A percentile compares a stretch with the other conserved stretches of the same genome.
These are phyloP conservation scores for Autographa pulchrina DNA, from an alignment of 2,888 invertebrate genomes.

Conservation along the genomic window DNA sequence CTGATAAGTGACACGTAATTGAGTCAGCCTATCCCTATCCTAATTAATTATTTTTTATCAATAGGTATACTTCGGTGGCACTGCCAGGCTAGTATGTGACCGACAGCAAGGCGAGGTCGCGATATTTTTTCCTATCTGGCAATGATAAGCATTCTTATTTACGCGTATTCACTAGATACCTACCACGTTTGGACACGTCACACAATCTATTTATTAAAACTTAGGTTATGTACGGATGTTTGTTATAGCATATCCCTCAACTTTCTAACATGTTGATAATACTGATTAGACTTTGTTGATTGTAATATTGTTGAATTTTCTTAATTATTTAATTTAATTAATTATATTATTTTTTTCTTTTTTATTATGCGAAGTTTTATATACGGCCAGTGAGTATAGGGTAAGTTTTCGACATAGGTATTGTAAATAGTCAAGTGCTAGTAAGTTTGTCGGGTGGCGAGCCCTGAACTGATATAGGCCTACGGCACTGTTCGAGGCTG, in stretches of 20 bases:
- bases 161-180: conserved; percentile 5
- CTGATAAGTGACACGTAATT: neutral
- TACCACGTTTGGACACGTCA: conserved; percentile 28
- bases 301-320: neutral
- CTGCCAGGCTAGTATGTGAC: conserved; percentile 31
- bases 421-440: conserved; percentile 21
- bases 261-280: neutral
- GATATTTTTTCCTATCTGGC: conserved; percentile 29
- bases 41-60: conserved; percentile 8
- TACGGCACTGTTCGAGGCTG: conserved; percentile 53
- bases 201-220: conserved; percentile 12
- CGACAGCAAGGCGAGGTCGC: conserved; percentile 38
- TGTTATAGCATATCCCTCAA: neutral
- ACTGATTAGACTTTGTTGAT: too few relatives aligned
- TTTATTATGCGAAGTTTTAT: neutral
- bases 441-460: conserved; percentile 29
- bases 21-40: neutral
- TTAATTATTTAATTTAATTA: neutral
- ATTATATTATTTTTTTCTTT: conserved; percentile 9
- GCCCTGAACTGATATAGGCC: conserved; percentile 46
- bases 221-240: neutral
- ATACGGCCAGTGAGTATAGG: conserved; percentile 1
- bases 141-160: conserved; percentile 20
- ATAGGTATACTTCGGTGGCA: neutral
- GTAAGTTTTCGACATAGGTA: conserved; percentile 17